Percentiles rank a stretch among this genome's conserved stretches.
Conservation (phyloP, 2,113 vertebrate genomes). For the Ptilonorhynchus violaceus region DNA sequence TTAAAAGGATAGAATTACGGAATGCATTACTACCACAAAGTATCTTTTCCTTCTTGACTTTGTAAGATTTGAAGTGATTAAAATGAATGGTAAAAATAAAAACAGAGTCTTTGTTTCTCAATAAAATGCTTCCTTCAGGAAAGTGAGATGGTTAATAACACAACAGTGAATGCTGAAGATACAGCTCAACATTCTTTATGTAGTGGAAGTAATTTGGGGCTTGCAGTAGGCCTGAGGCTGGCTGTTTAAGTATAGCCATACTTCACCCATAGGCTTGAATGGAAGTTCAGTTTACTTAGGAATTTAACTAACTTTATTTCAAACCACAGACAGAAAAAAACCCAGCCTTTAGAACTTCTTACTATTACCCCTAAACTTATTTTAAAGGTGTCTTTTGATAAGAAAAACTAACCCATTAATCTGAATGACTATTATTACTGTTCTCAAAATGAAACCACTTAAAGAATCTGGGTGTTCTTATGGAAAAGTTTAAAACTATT, state of each 20-base stretch:
- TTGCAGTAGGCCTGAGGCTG: background rate
- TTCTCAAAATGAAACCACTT: slow-evolving; percentile 37
- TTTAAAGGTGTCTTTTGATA: slow-evolving; percentile 27
- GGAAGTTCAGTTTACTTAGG: background rate
- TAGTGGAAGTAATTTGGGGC: background rate
- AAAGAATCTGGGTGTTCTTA: slow-evolving; percentile 16
- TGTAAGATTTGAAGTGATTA: background rate
- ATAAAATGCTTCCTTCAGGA: background rate
- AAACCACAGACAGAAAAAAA: background rate
- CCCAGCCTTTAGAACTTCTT: background rate
- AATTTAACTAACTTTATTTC: slow-evolving; percentile 6
- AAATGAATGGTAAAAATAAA: background rate
- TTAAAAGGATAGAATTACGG: background rate
- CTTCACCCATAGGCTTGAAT: background rate
- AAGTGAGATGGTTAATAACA: background rate
- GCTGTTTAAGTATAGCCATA: background rate
- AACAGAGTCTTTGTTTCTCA: background rate
- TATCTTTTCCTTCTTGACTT: background rate
- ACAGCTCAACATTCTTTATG: background rate
- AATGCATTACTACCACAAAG: background rate
- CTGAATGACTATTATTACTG: slow-evolving; percentile 37
- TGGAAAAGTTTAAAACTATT: slow-evolving; percentile 47
- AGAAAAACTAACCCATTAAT: slow-evolving; percentile 34
- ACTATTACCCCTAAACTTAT: background rate
- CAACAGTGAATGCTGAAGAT: background rate